These are phyloP conservation scores for Ochotona princeps DNA, from an alignment of 2,113 vertebrate species.

Conservation along the genomic window DNA sequence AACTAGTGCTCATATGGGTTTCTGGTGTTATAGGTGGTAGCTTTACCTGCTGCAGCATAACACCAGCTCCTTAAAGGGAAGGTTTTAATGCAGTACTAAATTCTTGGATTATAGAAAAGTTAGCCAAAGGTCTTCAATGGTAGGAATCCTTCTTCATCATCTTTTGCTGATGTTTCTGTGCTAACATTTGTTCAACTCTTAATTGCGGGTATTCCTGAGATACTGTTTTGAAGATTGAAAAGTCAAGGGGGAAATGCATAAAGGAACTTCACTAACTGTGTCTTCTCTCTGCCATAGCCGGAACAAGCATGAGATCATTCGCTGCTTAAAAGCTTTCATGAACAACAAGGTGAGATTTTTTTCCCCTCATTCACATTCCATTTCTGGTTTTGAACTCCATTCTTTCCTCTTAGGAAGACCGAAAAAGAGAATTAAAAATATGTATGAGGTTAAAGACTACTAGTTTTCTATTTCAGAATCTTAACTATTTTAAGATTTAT, in stretches of 20 bases:
- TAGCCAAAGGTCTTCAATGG: conserved; percentile 18
- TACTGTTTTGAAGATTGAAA: conserved; percentile 35
- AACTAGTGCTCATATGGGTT: too few relatives aligned
- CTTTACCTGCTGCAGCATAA: too few relatives aligned
- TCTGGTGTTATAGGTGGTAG: too few relatives aligned
- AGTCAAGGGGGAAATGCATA: conserved; percentile 46
- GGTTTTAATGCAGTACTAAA: conserved; percentile 55
- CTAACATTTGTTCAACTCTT: conserved; percentile 37
- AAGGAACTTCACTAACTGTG: conserved; percentile 20
- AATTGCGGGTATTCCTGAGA: conserved; percentile 18
- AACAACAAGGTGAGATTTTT: conserved; percentile 91
- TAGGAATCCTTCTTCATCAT: background rate
- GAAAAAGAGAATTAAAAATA: conserved; percentile 22
- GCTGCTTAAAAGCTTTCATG: conserved; percentile 95
- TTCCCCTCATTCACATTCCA: background rate
- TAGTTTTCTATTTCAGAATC: background rate
- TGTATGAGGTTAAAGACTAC: background rate
- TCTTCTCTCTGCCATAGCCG: conserved; percentile 69
- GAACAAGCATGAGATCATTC: conserved; percentile 93
- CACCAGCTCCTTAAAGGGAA: background rate
- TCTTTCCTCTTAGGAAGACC: background rate
- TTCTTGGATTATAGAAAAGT: conserved; percentile 1
- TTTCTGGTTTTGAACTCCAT: background rate
- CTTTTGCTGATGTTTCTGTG: conserved; percentile 51
- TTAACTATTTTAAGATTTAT: background rate